These are phyloP conservation scores for Zoanthus sansibaricus DNA, from an alignment of 92 coral and sea anemone species.

Conservation along the genomic window DNA sequence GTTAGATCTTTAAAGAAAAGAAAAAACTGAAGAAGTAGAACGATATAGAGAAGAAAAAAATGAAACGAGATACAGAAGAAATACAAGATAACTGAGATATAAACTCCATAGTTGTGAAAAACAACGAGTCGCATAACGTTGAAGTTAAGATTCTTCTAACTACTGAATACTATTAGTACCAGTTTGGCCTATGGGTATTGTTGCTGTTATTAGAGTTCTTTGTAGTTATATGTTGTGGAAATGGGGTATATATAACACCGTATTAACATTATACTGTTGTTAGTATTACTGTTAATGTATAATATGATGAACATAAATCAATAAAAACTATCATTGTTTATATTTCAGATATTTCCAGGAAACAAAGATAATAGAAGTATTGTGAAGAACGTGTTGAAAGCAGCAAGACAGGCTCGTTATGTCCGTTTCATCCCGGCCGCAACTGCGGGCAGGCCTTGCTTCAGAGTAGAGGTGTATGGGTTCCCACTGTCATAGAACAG, in stretches of 20 bases:
- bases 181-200: neutral
- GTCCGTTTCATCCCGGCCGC: constrained; percentile 45
- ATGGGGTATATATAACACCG: no score
- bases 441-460: neutral
- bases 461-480: no score
- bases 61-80: no score
- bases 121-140: no score
- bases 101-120: no score
- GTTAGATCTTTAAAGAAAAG: no score
- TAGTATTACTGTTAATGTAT: neutral
- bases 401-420: neutral
- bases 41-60: no score
- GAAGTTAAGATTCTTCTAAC: no score
- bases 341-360: constrained; percentile 36
- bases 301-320: neutral
- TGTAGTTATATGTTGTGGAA: neutral
- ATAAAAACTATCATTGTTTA: neutral
- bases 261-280: neutral
- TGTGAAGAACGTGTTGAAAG: constrained; percentile 26
- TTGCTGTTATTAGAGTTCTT: neutral
- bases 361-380: constrained; percentile 26
- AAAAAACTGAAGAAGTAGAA: no score
- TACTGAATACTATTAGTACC: no score
- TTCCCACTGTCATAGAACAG: no score
- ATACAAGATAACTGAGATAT: no score